Base-by-base conservation (phyloP, 2,888 invertebrate genomes). In the Lepas anatifera region DNA sequence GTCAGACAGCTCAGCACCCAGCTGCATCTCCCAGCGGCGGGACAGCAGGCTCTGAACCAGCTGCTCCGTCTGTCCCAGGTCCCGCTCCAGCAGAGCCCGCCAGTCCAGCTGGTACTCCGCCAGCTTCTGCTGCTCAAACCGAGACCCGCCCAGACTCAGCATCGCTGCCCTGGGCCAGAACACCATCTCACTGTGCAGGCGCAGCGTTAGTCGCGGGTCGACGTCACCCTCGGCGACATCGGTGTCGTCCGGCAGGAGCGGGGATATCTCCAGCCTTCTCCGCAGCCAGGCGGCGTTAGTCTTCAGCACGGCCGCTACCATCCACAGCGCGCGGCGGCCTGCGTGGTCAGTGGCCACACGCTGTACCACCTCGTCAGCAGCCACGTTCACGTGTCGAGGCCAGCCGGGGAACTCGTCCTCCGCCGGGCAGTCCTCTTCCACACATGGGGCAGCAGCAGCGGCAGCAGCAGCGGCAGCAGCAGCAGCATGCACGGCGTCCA, bases 11-110 rank as follows among this genome's bases (percentile, higher is more conserved):
- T 18, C 22, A 8, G 66, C 66, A 7, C 39, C 66, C 39, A 39
- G 39, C 39, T 66, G 66, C 66, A 66, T 10, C 27, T 66, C 66
- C 66, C 66, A 66, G 27, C 66, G 66, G 25, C 66, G 66, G 11
- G 66, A 37, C 39, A 66, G 39, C 66, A 66, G 39, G 6, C 16
- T 13, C 25, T 39, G 39, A 3, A 27, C 66, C 66, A 37, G 39
- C 66, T 37, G 4, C 39, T n/a, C 16, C 13, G 39, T 66, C 39
- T 39, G 39, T 2, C 66, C 66, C 37, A 37, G 39, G 7, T 39
- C 25, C 2, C 13, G 4, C 7, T 3, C 3, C n/a, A 66, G 39
- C 66, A 66, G 39, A 11, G 13, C 6, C 25, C 37, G 39, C 66
- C 66, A 66, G 39, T 66, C 66, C 7, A 11, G 18, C 39, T 2